Evolutionary conservation across 1,140 invertebrate genomes (phyloP).

Genomic region (Pseudomyrmex concolor): DNA sequence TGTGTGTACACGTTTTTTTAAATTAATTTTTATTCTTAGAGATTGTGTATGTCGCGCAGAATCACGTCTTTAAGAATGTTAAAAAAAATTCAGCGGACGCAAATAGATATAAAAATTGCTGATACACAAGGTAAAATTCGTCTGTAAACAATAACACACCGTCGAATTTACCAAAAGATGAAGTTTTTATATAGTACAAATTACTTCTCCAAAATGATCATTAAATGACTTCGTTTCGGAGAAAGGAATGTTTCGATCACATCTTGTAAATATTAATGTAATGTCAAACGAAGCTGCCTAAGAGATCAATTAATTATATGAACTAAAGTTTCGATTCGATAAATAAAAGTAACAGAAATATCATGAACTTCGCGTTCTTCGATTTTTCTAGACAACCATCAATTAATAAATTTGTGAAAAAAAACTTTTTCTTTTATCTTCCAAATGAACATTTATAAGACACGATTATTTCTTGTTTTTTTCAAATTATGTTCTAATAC

Average conservation of each 20-base stretch:
- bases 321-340: background rate
- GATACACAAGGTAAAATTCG: too few relatives aligned
- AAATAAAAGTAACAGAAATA: constrained; percentile 22
- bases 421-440: too few relatives aligned
- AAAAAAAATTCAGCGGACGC: background rate
- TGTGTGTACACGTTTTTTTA: too few relatives aligned
- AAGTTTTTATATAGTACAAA: background rate
- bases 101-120: too few relatives aligned
- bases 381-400: background rate
- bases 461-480: too few relatives aligned
- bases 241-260: background rate
- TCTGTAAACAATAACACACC: background rate
- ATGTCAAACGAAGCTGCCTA: constrained; percentile 19
- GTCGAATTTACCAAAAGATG: background rate
- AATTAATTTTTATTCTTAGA: constrained; percentile 2
- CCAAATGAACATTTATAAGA: too few relatives aligned
- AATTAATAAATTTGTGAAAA: constrained; percentile 12
- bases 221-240: background rate
- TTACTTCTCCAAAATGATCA: constrained; percentile 4
- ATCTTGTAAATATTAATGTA: background rate
- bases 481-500: too few relatives aligned
- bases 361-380: background rate
- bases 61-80: background rate
- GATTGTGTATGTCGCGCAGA: background rate
- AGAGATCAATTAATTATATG: background rate